Conservation (phyloP, 2,888 invertebrate species). For the Scaeva pyrastri region DNA sequence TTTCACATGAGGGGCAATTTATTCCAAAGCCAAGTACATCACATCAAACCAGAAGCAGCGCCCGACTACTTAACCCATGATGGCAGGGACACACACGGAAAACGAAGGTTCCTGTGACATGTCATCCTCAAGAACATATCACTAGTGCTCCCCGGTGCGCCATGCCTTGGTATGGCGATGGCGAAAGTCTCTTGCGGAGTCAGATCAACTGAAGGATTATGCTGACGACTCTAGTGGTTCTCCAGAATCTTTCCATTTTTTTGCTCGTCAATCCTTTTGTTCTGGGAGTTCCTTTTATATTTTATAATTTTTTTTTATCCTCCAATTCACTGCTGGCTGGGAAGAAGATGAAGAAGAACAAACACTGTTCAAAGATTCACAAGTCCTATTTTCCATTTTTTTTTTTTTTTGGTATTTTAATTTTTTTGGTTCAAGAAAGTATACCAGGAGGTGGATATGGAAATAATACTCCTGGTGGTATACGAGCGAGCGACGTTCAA, state of each 20-base stretch:
- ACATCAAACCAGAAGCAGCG: conserved; percentile 18
- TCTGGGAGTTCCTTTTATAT: conserved; percentile 32
- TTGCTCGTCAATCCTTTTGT: conserved; percentile 41
- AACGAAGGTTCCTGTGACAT: conserved; percentile 42
- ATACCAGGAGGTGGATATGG: conserved; percentile 11
- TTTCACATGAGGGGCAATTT: not conserved
- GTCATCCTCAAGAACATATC: conserved; percentile 47
- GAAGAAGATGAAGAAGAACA: conserved; percentile 19
- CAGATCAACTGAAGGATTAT: conserved; percentile 62
- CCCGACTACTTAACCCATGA: conserved; percentile 32
- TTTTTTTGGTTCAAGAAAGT: not conserved
- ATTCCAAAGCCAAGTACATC: not conserved
- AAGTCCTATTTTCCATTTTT: conserved; percentile 43
- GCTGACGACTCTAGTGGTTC: conserved; percentile 61
- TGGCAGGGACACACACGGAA: conserved; percentile 15
- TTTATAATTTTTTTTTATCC: conserved; percentile 14
- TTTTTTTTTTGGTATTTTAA: conserved; percentile 17
- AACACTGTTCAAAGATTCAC: conserved; percentile 69
- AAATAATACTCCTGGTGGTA: conserved; percentile 22
- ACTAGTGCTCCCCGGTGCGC: conserved; percentile 23
- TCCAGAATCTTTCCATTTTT: conserved; percentile 43
- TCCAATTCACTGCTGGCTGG: conserved; percentile 27
- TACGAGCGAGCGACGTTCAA: conserved; percentile 77
- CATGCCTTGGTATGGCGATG: conserved; percentile 30
- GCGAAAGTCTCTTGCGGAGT: conserved; percentile 50